Evolutionary conservation across 2,113 vertebrate species (phyloP), one percentile per base, ranked within the genome.

Genomic region (Papio anubis): DNA sequence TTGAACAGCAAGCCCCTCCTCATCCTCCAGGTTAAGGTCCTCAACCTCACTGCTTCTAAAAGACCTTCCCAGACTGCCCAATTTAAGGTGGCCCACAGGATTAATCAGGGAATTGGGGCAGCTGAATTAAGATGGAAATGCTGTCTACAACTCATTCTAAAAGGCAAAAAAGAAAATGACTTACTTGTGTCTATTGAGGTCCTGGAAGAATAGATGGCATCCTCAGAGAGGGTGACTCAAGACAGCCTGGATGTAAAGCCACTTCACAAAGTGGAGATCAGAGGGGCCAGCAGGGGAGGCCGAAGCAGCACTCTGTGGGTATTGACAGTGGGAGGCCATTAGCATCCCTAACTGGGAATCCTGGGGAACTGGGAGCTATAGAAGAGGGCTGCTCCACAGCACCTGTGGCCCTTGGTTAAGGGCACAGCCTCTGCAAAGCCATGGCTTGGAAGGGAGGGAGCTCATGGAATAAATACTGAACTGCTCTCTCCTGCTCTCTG

Each of bases 121-220:
- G 9, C 79, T 61, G 79, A 93, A 95, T 66, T n/a, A 76, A 92
- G n/a, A 66, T 18, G n/a, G 92, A 95, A 90, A 81, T 38, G 68
- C 88, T 59, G 27, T n/a, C n/a, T 85, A 55, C 68, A 61, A 64
- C 12, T 66, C 50, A 86, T 52, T 86, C 86, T 64, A 64, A 93
- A 93, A 86, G 57, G 2, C 45, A 80, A 66, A 32, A 90, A 83
- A 45, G 72, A 68, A 93, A 93, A 88, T 55, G 70, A 48, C 64
- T 55, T 7, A 55, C 11, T 45, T 64, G 18, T 93, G 92, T 81
- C 27, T 27, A 38, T 12, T 87, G 38, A 61, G 21, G 57, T 70
- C 52, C 48, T 83, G 6, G 64, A 61, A 45, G n/a, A 73, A 57
- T 20, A 68, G 79, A 79, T 1, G 11, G 57, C 40, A 88, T 48